Conservation (phyloP, 2,888 invertebrate genomes). For the Gandaritis pyraliata region DNA sequence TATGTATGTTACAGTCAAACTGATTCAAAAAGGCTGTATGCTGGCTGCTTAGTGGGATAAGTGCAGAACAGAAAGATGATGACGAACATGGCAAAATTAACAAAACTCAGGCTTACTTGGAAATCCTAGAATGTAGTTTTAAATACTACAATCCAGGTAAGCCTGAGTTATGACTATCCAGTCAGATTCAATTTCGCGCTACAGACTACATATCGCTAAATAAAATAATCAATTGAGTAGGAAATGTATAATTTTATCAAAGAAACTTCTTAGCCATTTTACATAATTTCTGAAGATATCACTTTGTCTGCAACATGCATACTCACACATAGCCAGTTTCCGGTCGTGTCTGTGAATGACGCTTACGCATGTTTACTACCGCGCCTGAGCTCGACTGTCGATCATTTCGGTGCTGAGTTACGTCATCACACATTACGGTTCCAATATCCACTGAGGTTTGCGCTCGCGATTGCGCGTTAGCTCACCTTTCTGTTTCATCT, state of each 20-base stretch:
- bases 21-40: background rate
- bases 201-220: too few species aligned
- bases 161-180: too few species aligned
- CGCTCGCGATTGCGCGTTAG: conserved; percentile 43
- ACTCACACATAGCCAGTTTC: conserved; percentile 60
- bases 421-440: conserved; percentile 65
- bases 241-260: too few species aligned
- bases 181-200: too few species aligned
- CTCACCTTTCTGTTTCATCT: conserved; percentile 45
- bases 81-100: too few species aligned
- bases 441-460: conserved; percentile 47
- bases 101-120: too few species aligned
- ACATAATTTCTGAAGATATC: conserved; percentile 2
- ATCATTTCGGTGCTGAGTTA: conserved; percentile 68
- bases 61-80: too few species aligned
- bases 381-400: conserved; percentile 62
- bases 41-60: too few species aligned
- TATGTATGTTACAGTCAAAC: conserved; percentile 13
- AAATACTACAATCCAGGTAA: too few species aligned
- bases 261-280: background rate
- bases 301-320: conserved; percentile 24
- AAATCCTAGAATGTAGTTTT: too few species aligned
- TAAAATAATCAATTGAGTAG: too few species aligned
- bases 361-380: conserved; percentile 79
- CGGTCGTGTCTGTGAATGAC: conserved; percentile 76